Evolutionary conservation across 2,113 vertebrate species (phyloP).

Genomic region (Xenotilapia flavipinnis): DNA sequence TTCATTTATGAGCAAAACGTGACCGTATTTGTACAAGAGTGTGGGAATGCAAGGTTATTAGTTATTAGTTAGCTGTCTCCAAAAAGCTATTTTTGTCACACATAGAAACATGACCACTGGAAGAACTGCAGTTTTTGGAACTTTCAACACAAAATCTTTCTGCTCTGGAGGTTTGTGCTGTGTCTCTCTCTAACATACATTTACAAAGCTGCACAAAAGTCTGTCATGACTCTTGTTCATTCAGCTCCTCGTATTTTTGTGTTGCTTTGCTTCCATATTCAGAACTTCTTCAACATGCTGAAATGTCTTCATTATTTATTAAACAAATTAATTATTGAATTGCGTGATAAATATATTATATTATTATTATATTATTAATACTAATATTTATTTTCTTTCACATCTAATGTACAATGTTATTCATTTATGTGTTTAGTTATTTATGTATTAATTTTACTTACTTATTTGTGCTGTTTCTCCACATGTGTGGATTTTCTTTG

Average conservation of each 20-base stretch:
- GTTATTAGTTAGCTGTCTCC: not conserved
- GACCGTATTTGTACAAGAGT: not conserved
- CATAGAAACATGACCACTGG: not conserved
- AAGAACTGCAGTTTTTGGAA: not conserved
- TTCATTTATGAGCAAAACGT: not conserved
- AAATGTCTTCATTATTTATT: accelerated
- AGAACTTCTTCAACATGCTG: not conserved
- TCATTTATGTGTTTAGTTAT: not conserved
- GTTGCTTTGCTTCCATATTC: not conserved
- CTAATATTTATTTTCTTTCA: not conserved
- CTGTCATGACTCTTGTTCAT: not conserved
- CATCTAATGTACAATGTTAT: not conserved
- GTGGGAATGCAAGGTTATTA: not conserved
- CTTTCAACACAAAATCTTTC: not conserved
- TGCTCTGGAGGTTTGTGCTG: not conserved
- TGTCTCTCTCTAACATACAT: not conserved
- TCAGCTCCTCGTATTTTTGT: not conserved
- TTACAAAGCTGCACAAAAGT: not conserved
- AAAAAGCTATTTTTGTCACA: not conserved
- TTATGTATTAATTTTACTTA: not conserved
- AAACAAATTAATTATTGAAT: not conserved
- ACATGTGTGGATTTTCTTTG: not conserved
- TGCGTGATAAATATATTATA: not conserved
- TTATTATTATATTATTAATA: not conserved
- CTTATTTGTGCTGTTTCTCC: not conserved